Percentiles rank a stretch among this genome's conserved stretches.
Evolutionary conservation across 2,797 vertebrate genomes (phyloP).

Genomic region (Sibirionetta formosa): DNA sequence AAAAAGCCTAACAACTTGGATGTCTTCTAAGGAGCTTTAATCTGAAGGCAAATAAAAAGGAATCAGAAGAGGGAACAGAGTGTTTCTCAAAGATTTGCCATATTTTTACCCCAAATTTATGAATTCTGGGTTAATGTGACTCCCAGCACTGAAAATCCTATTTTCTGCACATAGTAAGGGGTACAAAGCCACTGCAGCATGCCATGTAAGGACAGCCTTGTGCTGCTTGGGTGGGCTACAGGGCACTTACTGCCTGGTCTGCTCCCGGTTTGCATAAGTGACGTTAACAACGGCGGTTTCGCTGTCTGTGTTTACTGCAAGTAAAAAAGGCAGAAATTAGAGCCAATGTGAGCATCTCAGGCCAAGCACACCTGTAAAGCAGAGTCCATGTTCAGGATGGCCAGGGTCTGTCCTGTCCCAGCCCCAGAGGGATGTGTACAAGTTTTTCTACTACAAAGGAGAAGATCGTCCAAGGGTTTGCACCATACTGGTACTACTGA

Average conservation of each 20-base stretch:
- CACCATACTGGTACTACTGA: neutral
- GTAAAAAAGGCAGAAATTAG: neutral
- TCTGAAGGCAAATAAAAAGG: neutral
- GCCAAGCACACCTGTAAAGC: fast-evolving
- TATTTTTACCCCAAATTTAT: neutral
- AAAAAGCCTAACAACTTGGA: neutral
- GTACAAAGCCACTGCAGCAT: fast-evolving
- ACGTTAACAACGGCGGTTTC: constrained; percentile 97
- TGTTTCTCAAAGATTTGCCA: fast-evolving
- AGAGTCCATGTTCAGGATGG: neutral
- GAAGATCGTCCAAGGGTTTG: fast-evolving
- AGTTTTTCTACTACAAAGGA: neutral
- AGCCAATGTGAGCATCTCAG: fast-evolving
- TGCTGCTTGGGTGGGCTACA: fast-evolving
- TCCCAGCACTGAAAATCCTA: neutral
- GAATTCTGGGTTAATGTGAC: neutral
- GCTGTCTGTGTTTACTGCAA: constrained; percentile 94
- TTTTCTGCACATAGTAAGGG: fast-evolving
- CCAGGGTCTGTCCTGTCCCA: too few species aligned
- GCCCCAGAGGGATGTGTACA: too few species aligned
- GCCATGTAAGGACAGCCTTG: neutral
- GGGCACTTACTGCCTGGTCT: constrained; percentile 93
- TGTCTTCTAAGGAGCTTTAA: too few species aligned
- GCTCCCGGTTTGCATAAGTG: constrained; percentile 93
- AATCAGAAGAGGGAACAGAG: fast-evolving